These are phyloP conservation scores for Hippocampus barbouri DNA, from an alignment of 2,113 vertebrate genomes.

Conservation along the genomic window DNA sequence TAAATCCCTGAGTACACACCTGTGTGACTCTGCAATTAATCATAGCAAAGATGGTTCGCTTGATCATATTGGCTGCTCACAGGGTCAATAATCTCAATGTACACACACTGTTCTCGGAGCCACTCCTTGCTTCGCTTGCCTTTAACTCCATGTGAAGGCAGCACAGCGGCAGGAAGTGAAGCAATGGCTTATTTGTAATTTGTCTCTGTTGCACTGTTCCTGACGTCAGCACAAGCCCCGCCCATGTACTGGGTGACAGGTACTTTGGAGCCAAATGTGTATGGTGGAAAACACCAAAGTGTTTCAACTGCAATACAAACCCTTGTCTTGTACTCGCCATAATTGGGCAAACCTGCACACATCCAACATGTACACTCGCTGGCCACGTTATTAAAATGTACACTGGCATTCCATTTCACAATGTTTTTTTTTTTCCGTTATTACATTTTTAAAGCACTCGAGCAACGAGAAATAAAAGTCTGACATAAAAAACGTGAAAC, in stretches of 20 bases:
- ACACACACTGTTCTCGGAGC: conserved; percentile 20
- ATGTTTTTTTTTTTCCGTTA: not conserved
- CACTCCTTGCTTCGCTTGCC: conserved; percentile 56
- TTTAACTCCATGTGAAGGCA: conserved; percentile 40
- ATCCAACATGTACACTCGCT: not conserved
- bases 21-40: conserved; percentile 55
- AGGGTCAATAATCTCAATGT: not conserved
- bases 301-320: too few species aligned
- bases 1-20: too few species aligned
- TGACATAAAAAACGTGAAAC: too few species aligned
- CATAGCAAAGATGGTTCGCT: conserved; percentile 44
- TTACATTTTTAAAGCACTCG: not conserved
- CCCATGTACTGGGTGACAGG: conserved; percentile 2
- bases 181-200: conserved; percentile 52
- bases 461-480: too few species aligned
- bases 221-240: conserved; percentile 29
- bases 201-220: conserved; percentile 45
- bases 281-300: not conserved
- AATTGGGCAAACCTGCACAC: not conserved
- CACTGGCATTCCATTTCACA: too few species aligned
- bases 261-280: conserved; percentile 20
- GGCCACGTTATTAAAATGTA: too few species aligned
- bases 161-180: conserved; percentile 55
- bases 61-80: conserved; percentile 38
- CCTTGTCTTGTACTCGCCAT: not conserved